Base-by-base conservation (phyloP, 2,797 vertebrate genomes). In the Argyrosomus regius region DNA sequence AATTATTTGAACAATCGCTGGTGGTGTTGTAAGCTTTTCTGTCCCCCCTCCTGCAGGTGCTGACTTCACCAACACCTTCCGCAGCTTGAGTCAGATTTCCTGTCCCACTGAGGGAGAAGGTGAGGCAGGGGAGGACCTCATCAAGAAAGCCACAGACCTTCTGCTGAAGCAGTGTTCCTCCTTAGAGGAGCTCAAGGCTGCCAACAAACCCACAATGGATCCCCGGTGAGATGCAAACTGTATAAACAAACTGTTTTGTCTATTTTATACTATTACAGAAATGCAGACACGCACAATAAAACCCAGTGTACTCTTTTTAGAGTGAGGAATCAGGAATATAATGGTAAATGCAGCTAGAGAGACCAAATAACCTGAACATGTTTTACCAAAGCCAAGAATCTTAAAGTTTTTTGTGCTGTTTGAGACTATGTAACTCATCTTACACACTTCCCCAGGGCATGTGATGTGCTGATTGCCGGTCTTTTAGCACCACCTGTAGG, bases 51-150 rank as follows among this genome's bases (percentile, higher is more conserved):
- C 31, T 68, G 31, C 75, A 99, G 98, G 97, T 39, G 96, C 97
- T 0, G 98, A 99, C 89, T 99, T 99, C 89, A 99, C 98, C 39
- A 99, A 99, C 92, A 96, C 95, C 17, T 99, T 99, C 93, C 95
- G 88, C 54, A 91, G 95, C 83, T 93, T 99, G 87, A 97, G 96
- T 89, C 95, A 95, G 61, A 97, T 97, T 86, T 92, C 94, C 1
- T 94, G 90, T 78, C 94, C 94, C 11, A 50, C 67, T 1, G 91
- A 89, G 18, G 83, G 59, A 0, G 92, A 91, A 48, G 31, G 41
- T 5, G 93, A 87, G 17, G 89, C 35, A 54, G 93, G 89, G 20
- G 84, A 87, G 57, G 90, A 77, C 1, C 61, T 73, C 2, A 80
- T 93, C 7, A 88, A 76, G 65, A 81, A 84, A 75, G 90, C 91